Conservation (phyloP, 1,140 invertebrate species). For the Penaeus japonicus region DNA sequence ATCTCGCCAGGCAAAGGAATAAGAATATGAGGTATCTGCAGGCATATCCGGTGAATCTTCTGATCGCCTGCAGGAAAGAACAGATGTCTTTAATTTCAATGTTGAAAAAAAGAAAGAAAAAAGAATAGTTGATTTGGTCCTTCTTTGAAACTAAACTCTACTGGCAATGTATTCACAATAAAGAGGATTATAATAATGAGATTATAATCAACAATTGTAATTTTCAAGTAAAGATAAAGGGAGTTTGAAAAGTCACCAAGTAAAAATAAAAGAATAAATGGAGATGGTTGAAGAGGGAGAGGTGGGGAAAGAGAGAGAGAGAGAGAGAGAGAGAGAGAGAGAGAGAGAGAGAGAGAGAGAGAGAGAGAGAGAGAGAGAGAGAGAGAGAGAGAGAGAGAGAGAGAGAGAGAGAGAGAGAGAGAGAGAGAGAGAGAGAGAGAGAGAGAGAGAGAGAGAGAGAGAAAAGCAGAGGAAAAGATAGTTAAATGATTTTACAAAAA, state of each 20-base stretch:
- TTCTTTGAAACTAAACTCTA: too few species aligned
- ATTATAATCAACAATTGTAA: neutral
- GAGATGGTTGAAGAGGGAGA: neutral
- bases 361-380: too few species aligned
- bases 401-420: too few species aligned
- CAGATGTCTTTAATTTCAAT: neutral
- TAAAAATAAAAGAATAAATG: neutral
- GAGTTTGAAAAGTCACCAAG: too few species aligned
- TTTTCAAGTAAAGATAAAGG: neutral
- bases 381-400: too few species aligned
- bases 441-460: too few species aligned
- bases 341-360: too few species aligned
- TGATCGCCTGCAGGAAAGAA: slow-evolving; percentile 10
- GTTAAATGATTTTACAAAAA: neutral
- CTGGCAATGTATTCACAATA: neutral
- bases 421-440: too few species aligned
- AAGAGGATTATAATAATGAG: neutral
- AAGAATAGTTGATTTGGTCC: too few species aligned
- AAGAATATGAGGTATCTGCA: slow-evolving; percentile 71
- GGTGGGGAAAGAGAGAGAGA: neutral
- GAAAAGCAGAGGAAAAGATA: too few species aligned
- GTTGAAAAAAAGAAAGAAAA: neutral
- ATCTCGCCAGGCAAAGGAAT: slow-evolving; percentile 82
- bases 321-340: too few species aligned
- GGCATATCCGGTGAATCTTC: slow-evolving; percentile 50